Evolutionary conservation across 2,888 invertebrate species (phyloP), one percentile per base, ranked within the genome.

Genomic region (Epirrita christyi): DNA sequence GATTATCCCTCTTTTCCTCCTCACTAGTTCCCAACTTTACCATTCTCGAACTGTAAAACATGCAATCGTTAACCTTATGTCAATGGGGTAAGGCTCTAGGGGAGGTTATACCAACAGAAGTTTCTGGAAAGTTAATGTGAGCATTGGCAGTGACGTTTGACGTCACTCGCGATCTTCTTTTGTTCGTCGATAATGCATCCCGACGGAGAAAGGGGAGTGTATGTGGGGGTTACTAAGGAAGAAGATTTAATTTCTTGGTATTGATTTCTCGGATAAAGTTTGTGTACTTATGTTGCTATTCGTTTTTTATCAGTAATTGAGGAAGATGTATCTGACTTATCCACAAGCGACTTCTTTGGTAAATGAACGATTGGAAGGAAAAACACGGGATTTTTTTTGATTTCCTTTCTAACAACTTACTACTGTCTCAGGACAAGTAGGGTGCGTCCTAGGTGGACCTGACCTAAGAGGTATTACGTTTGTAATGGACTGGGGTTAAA

Each of bases 111-210:
- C 11, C 38, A 9, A 13, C 14, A 36, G 21, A 43, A 59, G 27
- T 43, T 61, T 62, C 59, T 54, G 49, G 52, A 59, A 62, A 64
- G 63, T 61, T 56, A 38, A 46, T 46, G 47, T 48, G 60, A 59
- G 65, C 58, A 71, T 67, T 81, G 82, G 60, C 65, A 72, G 76
- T 80, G 81, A 81, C 80, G 72, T 75, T 70, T 74, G 74, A 76
- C 75, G 83, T 82, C 81, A 75, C 55, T 64, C 70, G 73, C 73
- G 75, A 80, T 81, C 75, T 68, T 78, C 83, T 82, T 82, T 83
- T 83, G 78, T 82, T 76, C 73, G 70, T 69, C 70, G 67, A 75
- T 80, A 80, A 82, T 73, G 73, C 71, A 71, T 56, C 65, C 69
- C 75, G 81, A 82, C 76, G 74, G 65, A 56, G 69, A 67, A 60